Evolutionary conservation across 1,140 invertebrate genomes (phyloP), one percentile per base, ranked within the genome.

Genomic region (Trinorchestia longiramus): DNA sequence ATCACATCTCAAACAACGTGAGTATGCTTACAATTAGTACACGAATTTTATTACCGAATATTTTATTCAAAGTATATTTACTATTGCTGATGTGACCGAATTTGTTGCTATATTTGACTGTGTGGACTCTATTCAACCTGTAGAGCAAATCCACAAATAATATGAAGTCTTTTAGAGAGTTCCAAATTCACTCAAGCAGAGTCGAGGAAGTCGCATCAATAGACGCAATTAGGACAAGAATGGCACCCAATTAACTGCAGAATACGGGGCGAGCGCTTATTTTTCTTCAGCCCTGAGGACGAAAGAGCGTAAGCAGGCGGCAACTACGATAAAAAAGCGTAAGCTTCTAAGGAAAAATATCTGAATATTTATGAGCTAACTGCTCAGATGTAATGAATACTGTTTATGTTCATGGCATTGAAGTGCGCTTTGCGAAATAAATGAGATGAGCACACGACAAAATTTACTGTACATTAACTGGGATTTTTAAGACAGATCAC

Each of bases 191-290:
- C 62, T 77, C 62, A 77, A 77, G 62, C 62, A 77, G 62, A 15
- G 62, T 77, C 62, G 62, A 77, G 62, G 62, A 77, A 77, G 62
- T 77, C 62, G 62, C 62, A 77, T 77, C 62, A 77, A 77, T 77
- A 36, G 62, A 77, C 62, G 62, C 62, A 77, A 77, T 77, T 77
- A 77, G 1, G 62, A 28, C 62, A 77, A 77, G 62, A 77, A 77
- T 77, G 62, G 62, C 28, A 28, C 62, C 62, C 62, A 77, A 77
- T 77, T 77, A 77, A 77, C 62, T 77, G 28, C 62, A 77, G 62
- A 77, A 77, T 77, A 77, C 62, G 62, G 28, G 36, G 62, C 62
- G 62, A 77, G 62, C 62, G 62, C 62, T 19, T 77, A 77, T 77
- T 77, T 77, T 77, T 3, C 36, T 77, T 3, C 62, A 77, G 62